Percentiles rank a stretch among this genome's conserved stretches.
phyloP scores from a whole-genome alignment of 2,113 vertebrate species.

The Heterotilapia buettikoferi region DNA sequence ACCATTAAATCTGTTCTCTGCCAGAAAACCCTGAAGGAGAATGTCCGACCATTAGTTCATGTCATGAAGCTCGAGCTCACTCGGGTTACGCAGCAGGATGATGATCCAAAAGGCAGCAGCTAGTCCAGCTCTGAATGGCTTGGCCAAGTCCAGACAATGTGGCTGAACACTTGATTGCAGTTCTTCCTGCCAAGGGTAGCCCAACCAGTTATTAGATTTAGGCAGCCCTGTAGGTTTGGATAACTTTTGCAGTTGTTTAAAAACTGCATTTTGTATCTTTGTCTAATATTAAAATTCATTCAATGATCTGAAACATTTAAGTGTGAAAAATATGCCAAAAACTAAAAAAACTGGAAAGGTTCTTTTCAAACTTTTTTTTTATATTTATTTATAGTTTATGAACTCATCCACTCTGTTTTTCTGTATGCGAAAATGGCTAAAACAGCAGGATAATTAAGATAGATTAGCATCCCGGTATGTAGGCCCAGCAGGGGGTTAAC shows the following conservation, averaged over 20 bases:
- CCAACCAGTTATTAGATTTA: neutral
- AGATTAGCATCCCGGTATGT: neutral
- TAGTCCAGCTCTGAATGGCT: neutral
- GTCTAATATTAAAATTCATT: neutral
- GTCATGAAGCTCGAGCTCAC: neutral
- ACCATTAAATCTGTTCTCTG: neutral
- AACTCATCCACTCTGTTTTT: neutral
- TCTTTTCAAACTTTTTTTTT: neutral
- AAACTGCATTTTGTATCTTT: neutral
- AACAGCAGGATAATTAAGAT: neutral
- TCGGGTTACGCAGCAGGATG: neutral
- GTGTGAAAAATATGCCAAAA: neutral
- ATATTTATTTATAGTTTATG: neutral
- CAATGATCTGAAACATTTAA: neutral
- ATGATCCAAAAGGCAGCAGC: neutral
- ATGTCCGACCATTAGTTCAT: neutral
- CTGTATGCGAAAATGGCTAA: accelerated
- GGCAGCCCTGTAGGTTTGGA: neutral
- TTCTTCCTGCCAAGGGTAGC: neutral
- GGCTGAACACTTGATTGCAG: neutral
- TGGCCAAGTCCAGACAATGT: neutral
- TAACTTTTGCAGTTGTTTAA: neutral
- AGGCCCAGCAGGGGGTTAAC: neutral
- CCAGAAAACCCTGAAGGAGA: neutral
- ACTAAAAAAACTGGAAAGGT: neutral